These are phyloP conservation scores for Kuschelorhynchus macadamiae DNA, from an alignment of 2,888 invertebrate species.

Conservation along the genomic window DNA sequence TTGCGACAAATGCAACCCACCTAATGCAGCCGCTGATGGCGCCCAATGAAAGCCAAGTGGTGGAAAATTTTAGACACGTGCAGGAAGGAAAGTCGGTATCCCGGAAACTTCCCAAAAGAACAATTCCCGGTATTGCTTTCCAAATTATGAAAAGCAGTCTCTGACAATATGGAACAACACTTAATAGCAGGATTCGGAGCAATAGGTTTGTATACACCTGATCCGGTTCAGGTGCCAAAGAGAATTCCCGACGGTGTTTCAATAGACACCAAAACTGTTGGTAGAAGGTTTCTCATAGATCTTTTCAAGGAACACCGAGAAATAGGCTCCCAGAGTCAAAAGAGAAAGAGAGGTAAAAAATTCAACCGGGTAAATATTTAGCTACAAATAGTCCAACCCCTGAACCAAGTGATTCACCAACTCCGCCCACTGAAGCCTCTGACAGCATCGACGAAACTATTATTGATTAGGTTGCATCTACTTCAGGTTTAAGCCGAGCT, in stretches of 20 bases:
- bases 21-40: slow-evolving; percentile 15
- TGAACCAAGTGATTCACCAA: slow-evolving; percentile 13
- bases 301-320: not conserved
- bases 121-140: slow-evolving; percentile 12
- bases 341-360: slow-evolving; percentile 7
- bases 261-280: slow-evolving; percentile 4
- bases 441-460: slow-evolving; percentile 10
- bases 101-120: slow-evolving; percentile 18
- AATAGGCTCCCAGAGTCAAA: not conserved
- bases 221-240: slow-evolving; percentile 7
- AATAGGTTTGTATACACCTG: slow-evolving; percentile 2
- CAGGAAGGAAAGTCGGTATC: slow-evolving; percentile 6
- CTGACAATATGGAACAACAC: not conserved
- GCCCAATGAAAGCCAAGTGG: slow-evolving; percentile 10
- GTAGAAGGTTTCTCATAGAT: slow-evolving; percentile 5
- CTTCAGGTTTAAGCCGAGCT: not conserved
- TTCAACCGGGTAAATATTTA: slow-evolving; percentile 11
- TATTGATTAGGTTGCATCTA: not conserved
- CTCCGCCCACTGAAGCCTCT: slow-evolving; percentile 8
- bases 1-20: slow-evolving; percentile 17
- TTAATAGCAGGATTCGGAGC: slow-evolving; percentile 6
- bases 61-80: not conserved
- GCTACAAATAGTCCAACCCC: not conserved
- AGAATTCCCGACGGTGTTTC: slow-evolving; percentile 18
- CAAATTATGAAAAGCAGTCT: not conserved